A percentile compares a stretch with the other conserved stretches of the same genome.
Conservation (phyloP, 2,888 invertebrate genomes). For the Argyresthia albistria region DNA sequence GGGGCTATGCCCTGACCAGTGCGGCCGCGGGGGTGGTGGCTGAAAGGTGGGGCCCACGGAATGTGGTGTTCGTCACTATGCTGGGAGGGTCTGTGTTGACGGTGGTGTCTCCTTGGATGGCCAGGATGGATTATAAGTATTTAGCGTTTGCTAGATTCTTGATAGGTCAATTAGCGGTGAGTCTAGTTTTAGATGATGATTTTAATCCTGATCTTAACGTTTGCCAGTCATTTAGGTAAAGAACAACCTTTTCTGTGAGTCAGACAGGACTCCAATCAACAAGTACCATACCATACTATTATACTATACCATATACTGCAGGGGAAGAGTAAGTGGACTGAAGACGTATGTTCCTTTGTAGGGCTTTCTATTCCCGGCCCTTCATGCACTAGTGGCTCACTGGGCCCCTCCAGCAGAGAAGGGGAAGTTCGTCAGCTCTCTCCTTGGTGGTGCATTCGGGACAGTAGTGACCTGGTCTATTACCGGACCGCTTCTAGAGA, state of each 20-base stretch:
- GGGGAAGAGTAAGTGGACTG: no score
- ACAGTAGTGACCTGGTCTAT: slow-evolving; percentile 71
- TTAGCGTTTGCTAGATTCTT: no score
- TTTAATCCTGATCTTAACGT: no score
- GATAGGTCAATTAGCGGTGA: slow-evolving; percentile 35
- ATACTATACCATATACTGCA: no score
- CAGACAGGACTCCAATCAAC: no score
- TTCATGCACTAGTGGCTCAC: slow-evolving; percentile 65
- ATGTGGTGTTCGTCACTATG: slow-evolving; percentile 47
- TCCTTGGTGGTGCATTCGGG: slow-evolving; percentile 74
- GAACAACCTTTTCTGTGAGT: no score
- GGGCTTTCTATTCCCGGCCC: slow-evolving; percentile 59
- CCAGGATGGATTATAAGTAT: slow-evolving; percentile 44
- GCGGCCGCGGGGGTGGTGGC: slow-evolving; percentile 66
- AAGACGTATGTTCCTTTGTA: slow-evolving; percentile 11
- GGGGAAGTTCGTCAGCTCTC: slow-evolving; percentile 69
- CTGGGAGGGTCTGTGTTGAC: slow-evolving; percentile 50
- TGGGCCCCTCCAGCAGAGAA: slow-evolving; percentile 75
- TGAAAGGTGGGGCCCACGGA: slow-evolving; percentile 58
- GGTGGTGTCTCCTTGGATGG: slow-evolving; percentile 57
- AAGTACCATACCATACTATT: no score
- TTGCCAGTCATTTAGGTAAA: no score
- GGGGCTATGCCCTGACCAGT: slow-evolving; percentile 69
- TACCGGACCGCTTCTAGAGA: slow-evolving; percentile 59
- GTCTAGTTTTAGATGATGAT: slow-evolving; percentile 54